These are phyloP conservation scores for Ifrita kowaldi DNA, from an alignment of 2,113 vertebrate species.

Conservation along the genomic window DNA sequence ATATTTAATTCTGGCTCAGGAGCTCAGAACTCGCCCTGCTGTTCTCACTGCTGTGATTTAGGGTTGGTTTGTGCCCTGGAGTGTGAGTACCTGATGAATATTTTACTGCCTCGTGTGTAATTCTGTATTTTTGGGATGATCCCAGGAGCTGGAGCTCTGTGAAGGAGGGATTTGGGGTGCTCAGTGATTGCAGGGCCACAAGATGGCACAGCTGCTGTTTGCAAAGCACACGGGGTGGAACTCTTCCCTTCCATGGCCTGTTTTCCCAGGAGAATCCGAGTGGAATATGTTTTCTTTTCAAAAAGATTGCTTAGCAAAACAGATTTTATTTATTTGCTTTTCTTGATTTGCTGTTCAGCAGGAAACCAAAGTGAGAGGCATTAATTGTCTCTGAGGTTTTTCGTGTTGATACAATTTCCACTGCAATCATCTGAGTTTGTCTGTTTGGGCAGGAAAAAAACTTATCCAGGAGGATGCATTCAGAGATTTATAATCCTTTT, in stretches of 20 bases:
- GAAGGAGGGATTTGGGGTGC: background rate
- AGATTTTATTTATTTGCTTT: slow-evolving; percentile 1
- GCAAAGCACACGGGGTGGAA: background rate
- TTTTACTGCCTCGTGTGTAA: background rate
- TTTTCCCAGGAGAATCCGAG: background rate
- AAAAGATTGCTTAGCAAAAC: background rate
- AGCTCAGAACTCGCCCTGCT: background rate
- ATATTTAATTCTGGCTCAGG: background rate
- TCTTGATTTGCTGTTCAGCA: background rate
- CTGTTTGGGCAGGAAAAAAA: background rate
- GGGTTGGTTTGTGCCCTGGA: background rate
- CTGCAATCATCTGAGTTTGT: slow-evolving; percentile 28
- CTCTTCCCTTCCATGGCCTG: background rate
- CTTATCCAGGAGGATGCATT: slow-evolving; percentile 6
- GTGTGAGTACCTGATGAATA: background rate
- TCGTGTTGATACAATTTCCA: slow-evolving; percentile 17
- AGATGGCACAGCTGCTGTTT: slow-evolving; percentile 61
- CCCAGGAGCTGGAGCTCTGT: background rate
- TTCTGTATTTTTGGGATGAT: background rate
- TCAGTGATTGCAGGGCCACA: background rate
- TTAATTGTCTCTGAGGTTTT: background rate
- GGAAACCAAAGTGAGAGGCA: background rate
- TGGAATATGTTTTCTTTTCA: background rate
- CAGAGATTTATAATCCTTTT: slow-evolving; percentile 20
- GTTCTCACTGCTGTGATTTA: background rate